Evolutionary conservation across 2,113 vertebrate genomes (phyloP).

Genomic region (Notothenia rossii): DNA sequence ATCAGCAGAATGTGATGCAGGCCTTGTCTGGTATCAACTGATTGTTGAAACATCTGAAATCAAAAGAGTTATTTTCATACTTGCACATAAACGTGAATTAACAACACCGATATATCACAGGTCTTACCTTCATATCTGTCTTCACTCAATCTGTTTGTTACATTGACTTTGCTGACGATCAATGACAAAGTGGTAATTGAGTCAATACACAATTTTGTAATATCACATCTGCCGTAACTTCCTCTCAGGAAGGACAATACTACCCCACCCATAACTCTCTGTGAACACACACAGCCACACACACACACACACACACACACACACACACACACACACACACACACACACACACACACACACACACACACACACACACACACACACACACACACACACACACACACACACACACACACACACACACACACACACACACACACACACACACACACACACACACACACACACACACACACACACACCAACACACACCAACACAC

Average conservation of each 20-base stretch:
- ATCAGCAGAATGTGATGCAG: conserved; percentile 7
- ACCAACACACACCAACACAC: background rate
- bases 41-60: conserved; percentile 55
- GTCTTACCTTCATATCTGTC: conserved; percentile 24
- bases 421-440: background rate
- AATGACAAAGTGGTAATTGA: background rate
- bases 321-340: background rate
- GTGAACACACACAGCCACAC: background rate
- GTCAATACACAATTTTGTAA: conserved; percentile 46
- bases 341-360: background rate
- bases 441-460: background rate
- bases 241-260: conserved; percentile 42
- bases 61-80: background rate
- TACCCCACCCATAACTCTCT: background rate
- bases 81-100: background rate
- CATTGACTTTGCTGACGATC: background rate
- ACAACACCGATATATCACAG: background rate
- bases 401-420: background rate
- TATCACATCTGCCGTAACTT: conserved; percentile 42
- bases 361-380: background rate
- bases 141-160: background rate
- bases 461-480: background rate
- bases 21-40: background rate
- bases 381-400: background rate
- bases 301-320: background rate